These are phyloP conservation scores for Heliconius congener DNA, from an alignment of 1,140 invertebrate genomes.

Conservation along the genomic window DNA sequence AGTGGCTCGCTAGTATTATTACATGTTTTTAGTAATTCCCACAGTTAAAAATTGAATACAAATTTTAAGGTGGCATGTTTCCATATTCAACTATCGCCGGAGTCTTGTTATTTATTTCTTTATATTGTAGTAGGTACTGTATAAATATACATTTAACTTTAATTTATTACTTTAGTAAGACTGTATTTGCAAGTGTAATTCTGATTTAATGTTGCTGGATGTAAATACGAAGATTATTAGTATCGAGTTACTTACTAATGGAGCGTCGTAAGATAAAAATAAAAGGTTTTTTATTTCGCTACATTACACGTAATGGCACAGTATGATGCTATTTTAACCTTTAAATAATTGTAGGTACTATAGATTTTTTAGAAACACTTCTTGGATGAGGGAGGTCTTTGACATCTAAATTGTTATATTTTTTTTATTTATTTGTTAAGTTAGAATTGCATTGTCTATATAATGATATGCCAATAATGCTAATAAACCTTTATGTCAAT, in stretches of 20 bases:
- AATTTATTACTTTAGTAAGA: slow-evolving; percentile 25
- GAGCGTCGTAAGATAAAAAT: slow-evolving; percentile 27
- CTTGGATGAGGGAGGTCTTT: background rate
- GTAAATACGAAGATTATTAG: slow-evolving; percentile 35
- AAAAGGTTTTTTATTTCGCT: slow-evolving; percentile 24
- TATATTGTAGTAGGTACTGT: background rate
- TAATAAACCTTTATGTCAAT: background rate
- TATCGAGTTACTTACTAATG: slow-evolving; percentile 35
- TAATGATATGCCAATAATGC: background rate
- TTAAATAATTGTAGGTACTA: slow-evolving; percentile 4
- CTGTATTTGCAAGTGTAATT: slow-evolving; percentile 39
- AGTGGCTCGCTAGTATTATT: too few relatives aligned
- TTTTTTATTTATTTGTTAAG: slow-evolving; percentile 3
- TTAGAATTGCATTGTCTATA: background rate
- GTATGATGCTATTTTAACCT: slow-evolving; percentile 12
- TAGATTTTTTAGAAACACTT: background rate
- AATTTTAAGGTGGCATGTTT: background rate
- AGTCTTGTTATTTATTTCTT: background rate
- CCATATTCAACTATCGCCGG: too few relatives aligned
- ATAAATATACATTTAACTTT: slow-evolving; percentile 2
- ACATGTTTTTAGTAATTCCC: too few relatives aligned
- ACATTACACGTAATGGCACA: slow-evolving; percentile 5
- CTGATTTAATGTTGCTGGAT: slow-evolving; percentile 18
- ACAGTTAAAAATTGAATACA: background rate
- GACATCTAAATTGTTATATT: background rate